phyloP scores from a whole-genome alignment of 1,140 invertebrate genomes.

The Eriosoma lanigerum region DNA sequence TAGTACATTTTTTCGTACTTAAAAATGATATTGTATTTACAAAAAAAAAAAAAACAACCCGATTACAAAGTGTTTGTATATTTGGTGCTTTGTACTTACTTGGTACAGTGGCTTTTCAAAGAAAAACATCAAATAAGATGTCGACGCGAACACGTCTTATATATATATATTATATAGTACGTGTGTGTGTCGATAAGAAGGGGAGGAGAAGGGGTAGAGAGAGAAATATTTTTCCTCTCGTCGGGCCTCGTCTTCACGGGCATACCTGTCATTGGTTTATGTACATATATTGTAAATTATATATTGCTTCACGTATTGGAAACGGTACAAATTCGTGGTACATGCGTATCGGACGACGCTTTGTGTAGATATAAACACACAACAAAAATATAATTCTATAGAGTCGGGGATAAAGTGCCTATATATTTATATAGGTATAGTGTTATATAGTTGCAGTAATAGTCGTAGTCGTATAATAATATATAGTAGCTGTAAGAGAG shows the following conservation, averaged over 20 bases:
- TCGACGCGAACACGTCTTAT: too few relatives aligned
- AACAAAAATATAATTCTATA: slow-evolving; percentile 43
- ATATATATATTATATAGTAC: too few relatives aligned
- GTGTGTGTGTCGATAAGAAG: background rate
- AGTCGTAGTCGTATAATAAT: background rate
- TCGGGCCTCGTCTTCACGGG: too few relatives aligned
- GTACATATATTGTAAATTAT: background rate
- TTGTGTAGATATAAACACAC: slow-evolving; percentile 15
- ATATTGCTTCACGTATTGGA: slow-evolving; percentile 48
- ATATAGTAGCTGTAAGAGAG: background rate
- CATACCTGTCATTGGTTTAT: slow-evolving; percentile 43
- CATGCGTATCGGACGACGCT: slow-evolving; percentile 49
- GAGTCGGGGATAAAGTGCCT: background rate
- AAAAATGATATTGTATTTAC: too few relatives aligned
- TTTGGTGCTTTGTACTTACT: too few relatives aligned
- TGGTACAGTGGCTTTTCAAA: background rate
- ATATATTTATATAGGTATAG: too few relatives aligned
- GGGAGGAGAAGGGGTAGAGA: too few relatives aligned
- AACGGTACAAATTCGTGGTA: slow-evolving; percentile 48
- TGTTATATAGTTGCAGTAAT: background rate
- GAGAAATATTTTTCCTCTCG: background rate
- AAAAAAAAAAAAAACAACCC: too few relatives aligned
- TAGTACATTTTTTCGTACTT: too few relatives aligned
- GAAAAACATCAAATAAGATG: background rate
- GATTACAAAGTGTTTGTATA: too few relatives aligned